A percentile compares a stretch with the other conserved stretches of the same genome.
Evolutionary conservation across 1,140 invertebrate species (phyloP).

Genomic region (Lepidurus packardi): DNA sequence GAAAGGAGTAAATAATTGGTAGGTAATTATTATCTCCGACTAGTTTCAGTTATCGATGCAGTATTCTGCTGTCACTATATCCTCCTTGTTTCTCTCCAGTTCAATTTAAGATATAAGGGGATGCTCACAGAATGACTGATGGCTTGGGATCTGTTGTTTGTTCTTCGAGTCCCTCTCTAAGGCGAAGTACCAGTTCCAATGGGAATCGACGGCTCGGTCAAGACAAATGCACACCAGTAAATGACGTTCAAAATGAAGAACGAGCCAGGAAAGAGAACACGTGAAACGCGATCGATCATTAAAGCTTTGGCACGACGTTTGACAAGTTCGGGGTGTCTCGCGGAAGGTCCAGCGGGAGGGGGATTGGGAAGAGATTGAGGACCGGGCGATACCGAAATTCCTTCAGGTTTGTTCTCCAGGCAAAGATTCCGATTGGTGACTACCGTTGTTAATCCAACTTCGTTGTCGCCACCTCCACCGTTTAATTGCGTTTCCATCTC

Average conservation of each 20-base stretch:
- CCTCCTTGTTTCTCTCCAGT: not conserved
- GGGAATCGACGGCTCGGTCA: not conserved
- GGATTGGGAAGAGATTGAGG: no score
- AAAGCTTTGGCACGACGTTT: constrained; percentile 66
- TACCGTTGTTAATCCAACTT: constrained; percentile 44
- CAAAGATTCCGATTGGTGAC: not conserved
- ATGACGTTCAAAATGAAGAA: constrained; percentile 80
- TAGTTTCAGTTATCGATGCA: not conserved
- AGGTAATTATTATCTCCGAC: not conserved
- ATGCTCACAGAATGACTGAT: not conserved
- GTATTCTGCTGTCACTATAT: not conserved
- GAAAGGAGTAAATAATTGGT: not conserved
- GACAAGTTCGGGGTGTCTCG: constrained; percentile 37
- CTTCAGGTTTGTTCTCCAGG: not conserved
- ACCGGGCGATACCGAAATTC: not conserved
- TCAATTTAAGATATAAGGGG: not conserved
- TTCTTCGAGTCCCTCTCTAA: not conserved
- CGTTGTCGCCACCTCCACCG: constrained; percentile 51
- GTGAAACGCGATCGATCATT: constrained; percentile 75
- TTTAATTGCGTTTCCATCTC: constrained; percentile 18
- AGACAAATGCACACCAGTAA: constrained; percentile 76
- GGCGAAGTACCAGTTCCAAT: not conserved
- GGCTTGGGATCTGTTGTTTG: not conserved
- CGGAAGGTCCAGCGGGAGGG: not conserved
- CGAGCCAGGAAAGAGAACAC: constrained; percentile 80